A percentile compares a stretch with the other conserved stretches of the same genome.
phyloP scores from a whole-genome alignment of 1,140 invertebrate genomes.

The Drosophila mauritiana region DNA sequence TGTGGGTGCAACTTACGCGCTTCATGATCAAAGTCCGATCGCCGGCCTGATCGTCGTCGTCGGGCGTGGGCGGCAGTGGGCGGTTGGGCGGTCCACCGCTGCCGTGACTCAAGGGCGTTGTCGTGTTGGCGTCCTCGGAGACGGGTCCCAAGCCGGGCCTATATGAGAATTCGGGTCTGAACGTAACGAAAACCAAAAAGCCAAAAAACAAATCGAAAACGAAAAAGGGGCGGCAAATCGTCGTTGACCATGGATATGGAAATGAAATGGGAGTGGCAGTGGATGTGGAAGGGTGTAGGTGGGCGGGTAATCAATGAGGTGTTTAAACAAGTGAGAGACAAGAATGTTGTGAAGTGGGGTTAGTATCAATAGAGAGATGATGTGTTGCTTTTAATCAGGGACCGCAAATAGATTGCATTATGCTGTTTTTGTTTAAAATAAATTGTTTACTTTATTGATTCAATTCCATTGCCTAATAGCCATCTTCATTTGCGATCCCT shows the following conservation, averaged over 20 bases:
- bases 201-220: slow-evolving; percentile 52
- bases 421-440: neutral
- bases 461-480: too few relatives aligned
- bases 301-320: slow-evolving; percentile 26
- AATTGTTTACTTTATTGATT: too few relatives aligned
- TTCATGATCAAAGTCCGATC: slow-evolving; percentile 95
- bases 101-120: slow-evolving; percentile 85
- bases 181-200: slow-evolving; percentile 80
- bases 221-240: slow-evolving; percentile 75
- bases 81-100: slow-evolving; percentile 93
- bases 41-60: slow-evolving; percentile 90
- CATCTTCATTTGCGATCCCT: slow-evolving; percentile 10
- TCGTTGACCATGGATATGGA: slow-evolving; percentile 43
- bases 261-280: slow-evolving; percentile 41
- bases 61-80: slow-evolving; percentile 96
- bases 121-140: slow-evolving; percentile 84
- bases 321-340: slow-evolving; percentile 56
- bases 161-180: slow-evolving; percentile 94
- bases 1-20: slow-evolving; percentile 88
- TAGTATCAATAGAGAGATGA: slow-evolving; percentile 42
- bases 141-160: slow-evolving; percentile 89
- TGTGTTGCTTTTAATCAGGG: slow-evolving; percentile 6
- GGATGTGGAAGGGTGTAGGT: slow-evolving; percentile 4
- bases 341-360: slow-evolving; percentile 60
- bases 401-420: slow-evolving; percentile 5